Conservation (phyloP, 2,888 invertebrate genomes). For the Seira sanloemensis region DNA sequence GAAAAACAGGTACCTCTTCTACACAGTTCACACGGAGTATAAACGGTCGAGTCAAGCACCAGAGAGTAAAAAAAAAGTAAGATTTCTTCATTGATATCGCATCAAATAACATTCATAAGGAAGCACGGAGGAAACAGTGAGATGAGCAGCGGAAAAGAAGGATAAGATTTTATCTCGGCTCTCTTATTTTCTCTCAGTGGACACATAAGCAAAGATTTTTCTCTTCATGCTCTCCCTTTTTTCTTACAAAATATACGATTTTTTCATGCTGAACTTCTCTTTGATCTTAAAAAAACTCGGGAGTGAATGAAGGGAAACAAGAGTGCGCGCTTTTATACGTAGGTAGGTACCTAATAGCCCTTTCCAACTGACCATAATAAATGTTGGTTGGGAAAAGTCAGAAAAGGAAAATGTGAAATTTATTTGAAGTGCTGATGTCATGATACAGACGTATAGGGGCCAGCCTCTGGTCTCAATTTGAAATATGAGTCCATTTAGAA, state of each 20-base stretch:
- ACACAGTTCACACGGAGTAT: not conserved
- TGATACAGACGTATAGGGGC: slow-evolving; percentile 7
- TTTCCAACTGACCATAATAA: too few species aligned
- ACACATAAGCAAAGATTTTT: slow-evolving; percentile 12
- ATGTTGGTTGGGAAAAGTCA: not conserved
- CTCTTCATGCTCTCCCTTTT: not conserved
- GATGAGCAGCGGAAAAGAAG: not conserved
- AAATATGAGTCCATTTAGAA: slow-evolving; percentile 63
- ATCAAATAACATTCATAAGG: slow-evolving; percentile 10
- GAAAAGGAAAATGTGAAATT: slow-evolving; percentile 1
- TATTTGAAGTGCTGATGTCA: slow-evolving; percentile 8
- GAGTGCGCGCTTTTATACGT: not conserved
- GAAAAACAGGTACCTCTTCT: slow-evolving; percentile 11
- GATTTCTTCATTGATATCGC: not conserved
- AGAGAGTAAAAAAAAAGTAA: not conserved
- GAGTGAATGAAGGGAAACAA: not conserved
- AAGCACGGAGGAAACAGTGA: not conserved
- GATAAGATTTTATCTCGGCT: slow-evolving; percentile 40
- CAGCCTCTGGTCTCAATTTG: slow-evolving; percentile 21
- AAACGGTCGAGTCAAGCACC: not conserved
- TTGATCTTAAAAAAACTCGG: slow-evolving; percentile 8
- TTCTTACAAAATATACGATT: not conserved
- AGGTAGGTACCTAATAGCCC: slow-evolving; percentile 1
- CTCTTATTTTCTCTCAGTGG: slow-evolving; percentile 31
- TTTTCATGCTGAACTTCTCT: slow-evolving; percentile 1